Percentiles rank a stretch among this genome's conserved stretches.
Conservation (phyloP, 2,888 invertebrate species). For the Sicus ferrugineus region DNA sequence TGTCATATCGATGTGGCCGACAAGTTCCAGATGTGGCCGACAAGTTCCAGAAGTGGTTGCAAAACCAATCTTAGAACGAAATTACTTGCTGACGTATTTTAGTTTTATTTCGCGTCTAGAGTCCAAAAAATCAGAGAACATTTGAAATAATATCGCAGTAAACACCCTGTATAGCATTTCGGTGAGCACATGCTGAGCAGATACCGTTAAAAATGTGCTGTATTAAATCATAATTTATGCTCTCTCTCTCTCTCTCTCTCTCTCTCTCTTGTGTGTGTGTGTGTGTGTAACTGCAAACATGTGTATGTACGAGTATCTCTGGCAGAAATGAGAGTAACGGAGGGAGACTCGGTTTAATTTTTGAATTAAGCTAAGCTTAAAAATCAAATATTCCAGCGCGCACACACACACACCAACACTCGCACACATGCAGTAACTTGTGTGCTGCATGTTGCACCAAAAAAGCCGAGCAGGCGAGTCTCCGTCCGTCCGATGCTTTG, state of each 20-base stretch:
- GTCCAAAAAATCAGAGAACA: no score
- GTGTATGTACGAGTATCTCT: not conserved
- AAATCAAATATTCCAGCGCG: constrained; percentile 16
- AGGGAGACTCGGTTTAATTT: constrained; percentile 3
- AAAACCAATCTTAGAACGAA: no score
- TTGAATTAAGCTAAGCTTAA: constrained; percentile 25
- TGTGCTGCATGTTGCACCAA: not conserved
- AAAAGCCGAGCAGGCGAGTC: no score
- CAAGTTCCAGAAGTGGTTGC: no score
- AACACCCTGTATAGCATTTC: constrained; percentile 11
- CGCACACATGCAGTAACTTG: not conserved
- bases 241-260: no score
- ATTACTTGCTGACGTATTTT: no score
- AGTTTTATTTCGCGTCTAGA: no score
- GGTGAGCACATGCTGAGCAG: not conserved
- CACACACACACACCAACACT: not conserved
- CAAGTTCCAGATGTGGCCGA: no score
- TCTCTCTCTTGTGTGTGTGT: no score
- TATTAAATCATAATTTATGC: constrained; percentile 11
- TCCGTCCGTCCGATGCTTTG: no score
- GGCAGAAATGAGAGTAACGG: not conserved
- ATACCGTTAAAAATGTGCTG: constrained; percentile 22
- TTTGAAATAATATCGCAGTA: not conserved
- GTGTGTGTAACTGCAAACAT: no score
- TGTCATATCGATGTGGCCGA: no score